Evolutionary conservation across 2,113 vertebrate genomes (phyloP).

Genomic region (Conger conger): DNA sequence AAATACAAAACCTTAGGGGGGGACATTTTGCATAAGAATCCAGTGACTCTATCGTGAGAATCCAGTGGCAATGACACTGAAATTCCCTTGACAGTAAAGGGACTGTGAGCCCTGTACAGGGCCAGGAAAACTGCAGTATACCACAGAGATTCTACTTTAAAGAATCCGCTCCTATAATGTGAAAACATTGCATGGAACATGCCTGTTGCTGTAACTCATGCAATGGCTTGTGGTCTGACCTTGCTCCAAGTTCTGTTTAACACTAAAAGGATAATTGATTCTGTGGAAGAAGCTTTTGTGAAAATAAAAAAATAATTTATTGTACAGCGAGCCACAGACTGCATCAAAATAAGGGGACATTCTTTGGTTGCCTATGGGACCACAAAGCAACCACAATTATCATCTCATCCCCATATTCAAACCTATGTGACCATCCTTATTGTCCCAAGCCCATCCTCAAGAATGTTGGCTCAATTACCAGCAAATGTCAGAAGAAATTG

Average conservation of each 20-base stretch:
- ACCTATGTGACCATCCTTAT: constrained; percentile 58
- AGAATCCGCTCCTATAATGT: neutral
- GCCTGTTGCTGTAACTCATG: constrained; percentile 57
- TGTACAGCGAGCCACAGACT: constrained; percentile 54
- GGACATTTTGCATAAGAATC: neutral
- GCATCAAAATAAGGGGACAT: constrained; percentile 63
- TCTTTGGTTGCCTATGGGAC: constrained; percentile 65
- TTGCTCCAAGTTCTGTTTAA: constrained; percentile 45
- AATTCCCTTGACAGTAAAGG: neutral
- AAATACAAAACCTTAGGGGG: neutral
- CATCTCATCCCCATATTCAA: constrained; percentile 54
- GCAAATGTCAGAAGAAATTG: constrained; percentile 44
- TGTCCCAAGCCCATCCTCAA: constrained; percentile 67
- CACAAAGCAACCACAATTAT: constrained; percentile 60
- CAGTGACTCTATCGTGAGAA: neutral
- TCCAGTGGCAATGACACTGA: neutral
- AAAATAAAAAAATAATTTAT: constrained; percentile 56
- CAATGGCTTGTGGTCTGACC: constrained; percentile 55
- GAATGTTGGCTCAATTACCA: constrained; percentile 64
- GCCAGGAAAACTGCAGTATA: neutral
- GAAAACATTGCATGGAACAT: constrained; percentile 38
- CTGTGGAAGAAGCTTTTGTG: constrained; percentile 48
- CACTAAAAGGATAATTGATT: constrained; percentile 60
- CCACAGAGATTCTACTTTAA: neutral
- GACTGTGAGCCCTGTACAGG: neutral